Conservation (phyloP, 2,888 invertebrate genomes). For the Xiphydria camelus region DNA sequence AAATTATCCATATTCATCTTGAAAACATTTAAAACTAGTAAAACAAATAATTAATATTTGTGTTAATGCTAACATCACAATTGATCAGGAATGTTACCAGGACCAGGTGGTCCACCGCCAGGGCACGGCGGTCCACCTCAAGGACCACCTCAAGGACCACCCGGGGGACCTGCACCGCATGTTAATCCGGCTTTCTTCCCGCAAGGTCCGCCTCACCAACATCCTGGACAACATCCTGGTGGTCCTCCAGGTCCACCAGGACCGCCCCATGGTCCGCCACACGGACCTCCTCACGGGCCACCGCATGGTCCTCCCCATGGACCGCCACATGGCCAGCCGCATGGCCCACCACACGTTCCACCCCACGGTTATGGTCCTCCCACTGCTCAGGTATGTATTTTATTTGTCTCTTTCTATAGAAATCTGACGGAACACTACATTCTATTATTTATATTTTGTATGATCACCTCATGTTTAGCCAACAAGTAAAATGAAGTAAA, state of each 20-base stretch:
- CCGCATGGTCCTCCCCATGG: slow-evolving; percentile 69
- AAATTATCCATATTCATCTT: neutral
- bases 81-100: slow-evolving; percentile 48
- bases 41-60: neutral
- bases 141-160: slow-evolving; percentile 62
- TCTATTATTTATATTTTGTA: too few relatives aligned
- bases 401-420: neutral
- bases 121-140: slow-evolving; percentile 63
- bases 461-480: too few relatives aligned
- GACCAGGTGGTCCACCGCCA: slow-evolving; percentile 60
- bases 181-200: slow-evolving; percentile 97
- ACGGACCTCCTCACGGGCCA: slow-evolving; percentile 69
- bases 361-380: slow-evolving; percentile 64
- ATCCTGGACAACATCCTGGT: slow-evolving; percentile 63
- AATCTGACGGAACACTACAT: neutral
- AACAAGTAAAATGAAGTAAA: too few relatives aligned
- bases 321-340: slow-evolving; percentile 67
- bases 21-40: neutral
- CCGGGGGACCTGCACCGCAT: slow-evolving; percentile 83
- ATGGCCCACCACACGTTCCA: slow-evolving; percentile 61
- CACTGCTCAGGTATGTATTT: slow-evolving; percentile 45
- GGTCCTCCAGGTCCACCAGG: slow-evolving; percentile 62
- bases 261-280: slow-evolving; percentile 69
- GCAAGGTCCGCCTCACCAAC: slow-evolving; percentile 67
- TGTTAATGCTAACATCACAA: slow-evolving; percentile 5